These are phyloP conservation scores for Brachionus paranguensis DNA, from an alignment of 1,140 invertebrate genomes.

Conservation along the genomic window DNA sequence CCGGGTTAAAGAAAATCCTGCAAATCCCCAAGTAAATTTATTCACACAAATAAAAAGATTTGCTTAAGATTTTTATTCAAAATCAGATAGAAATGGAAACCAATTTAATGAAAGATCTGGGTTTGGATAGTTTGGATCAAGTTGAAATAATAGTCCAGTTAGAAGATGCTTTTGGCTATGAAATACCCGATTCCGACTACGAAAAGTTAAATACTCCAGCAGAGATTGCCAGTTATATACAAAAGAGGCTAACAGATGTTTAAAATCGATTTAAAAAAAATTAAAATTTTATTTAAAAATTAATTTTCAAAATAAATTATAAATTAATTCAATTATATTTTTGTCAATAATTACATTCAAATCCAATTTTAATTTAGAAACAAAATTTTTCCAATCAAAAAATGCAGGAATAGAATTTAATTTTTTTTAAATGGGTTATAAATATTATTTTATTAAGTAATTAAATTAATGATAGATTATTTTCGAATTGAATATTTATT, in stretches of 20 bases:
- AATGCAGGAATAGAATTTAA: no score
- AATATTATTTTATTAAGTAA: no score
- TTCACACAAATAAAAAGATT: background rate
- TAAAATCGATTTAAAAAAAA: background rate
- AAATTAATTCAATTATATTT: background rate
- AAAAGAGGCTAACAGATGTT: constrained; percentile 24
- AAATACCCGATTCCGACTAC: constrained; percentile 38
- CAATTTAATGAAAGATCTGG: constrained; percentile 43
- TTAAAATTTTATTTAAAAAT: background rate
- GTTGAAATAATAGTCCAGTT: constrained; percentile 44
- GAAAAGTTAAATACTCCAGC: constrained; percentile 26
- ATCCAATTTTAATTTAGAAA: no score
- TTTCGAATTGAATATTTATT: no score
- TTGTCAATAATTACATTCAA: no score
- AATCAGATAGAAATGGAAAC: background rate
- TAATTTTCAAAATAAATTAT: background rate
- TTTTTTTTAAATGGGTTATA: no score
- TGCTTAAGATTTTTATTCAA: background rate
- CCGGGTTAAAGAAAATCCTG: constrained; percentile 26
- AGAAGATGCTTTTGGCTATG: constrained; percentile 42
- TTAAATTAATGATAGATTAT: no score
- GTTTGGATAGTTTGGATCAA: constrained; percentile 43
- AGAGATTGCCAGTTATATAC: constrained; percentile 12
- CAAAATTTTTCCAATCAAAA: no score
- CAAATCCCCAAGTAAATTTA: constrained; percentile 28